Conservation (phyloP, 2,797 vertebrate genomes). For the Anomalospiza imberbis region DNA sequence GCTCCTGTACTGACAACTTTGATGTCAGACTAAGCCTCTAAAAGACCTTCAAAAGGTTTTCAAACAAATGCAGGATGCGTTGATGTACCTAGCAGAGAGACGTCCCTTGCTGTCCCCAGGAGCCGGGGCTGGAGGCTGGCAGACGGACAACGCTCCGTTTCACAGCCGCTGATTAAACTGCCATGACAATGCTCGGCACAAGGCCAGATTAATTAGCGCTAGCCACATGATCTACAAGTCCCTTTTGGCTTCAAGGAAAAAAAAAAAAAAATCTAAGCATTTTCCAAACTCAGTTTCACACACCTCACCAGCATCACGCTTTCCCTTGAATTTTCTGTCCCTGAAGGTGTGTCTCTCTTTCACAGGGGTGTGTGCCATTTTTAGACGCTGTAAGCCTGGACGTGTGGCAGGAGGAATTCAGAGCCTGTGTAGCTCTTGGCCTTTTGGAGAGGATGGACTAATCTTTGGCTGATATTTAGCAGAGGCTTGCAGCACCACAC, state of each 20-base stretch:
- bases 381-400: neutral
- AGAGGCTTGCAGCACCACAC: neutral
- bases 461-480: slow-evolving; percentile 57
- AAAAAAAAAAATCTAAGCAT: neutral
- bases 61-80: neutral
- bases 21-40: neutral
- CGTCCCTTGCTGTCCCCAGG: neutral
- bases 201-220: neutral
- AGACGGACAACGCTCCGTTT: neutral
- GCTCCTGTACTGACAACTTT: neutral
- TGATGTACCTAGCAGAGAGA: neutral
- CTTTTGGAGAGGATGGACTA: neutral
- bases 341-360: neutral
- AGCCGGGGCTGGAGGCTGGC: neutral
- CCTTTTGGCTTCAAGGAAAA: neutral
- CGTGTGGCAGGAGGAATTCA: neutral
- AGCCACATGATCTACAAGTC: neutral
- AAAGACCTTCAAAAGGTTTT: neutral
- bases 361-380: neutral
- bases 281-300: neutral
- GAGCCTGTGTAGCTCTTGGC: slow-evolving; percentile 19
- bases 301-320: neutral
- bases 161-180: slow-evolving; percentile 12
- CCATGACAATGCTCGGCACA: neutral
- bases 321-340: neutral